Evolutionary conservation across 2,888 invertebrate species (phyloP).

Genomic region (Hyppa rectilinea): DNA sequence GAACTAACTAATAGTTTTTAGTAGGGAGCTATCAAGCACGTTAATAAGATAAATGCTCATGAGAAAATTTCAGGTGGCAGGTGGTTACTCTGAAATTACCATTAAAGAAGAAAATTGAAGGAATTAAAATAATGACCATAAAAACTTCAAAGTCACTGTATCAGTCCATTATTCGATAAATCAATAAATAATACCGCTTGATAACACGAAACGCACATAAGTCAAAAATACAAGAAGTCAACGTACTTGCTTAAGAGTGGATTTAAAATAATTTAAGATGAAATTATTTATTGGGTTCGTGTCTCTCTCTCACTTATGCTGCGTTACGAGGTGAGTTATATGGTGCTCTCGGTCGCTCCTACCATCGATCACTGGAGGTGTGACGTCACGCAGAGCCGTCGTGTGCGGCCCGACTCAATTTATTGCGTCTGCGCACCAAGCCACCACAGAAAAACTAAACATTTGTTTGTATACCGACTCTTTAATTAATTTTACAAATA

Average conservation of each 20-base stretch:
- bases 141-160: slow-evolving; percentile 66
- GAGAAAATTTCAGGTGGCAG: not conserved
- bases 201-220: slow-evolving; percentile 81
- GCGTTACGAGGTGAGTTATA: slow-evolving; percentile 68
- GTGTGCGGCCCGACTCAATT: slow-evolving; percentile 90
- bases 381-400: slow-evolving; percentile 90
- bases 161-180: slow-evolving; percentile 76
- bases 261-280: slow-evolving; percentile 88
- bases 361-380: slow-evolving; percentile 89
- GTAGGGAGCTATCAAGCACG: not conserved
- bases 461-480: slow-evolving; percentile 69
- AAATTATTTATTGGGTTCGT: slow-evolving; percentile 84
- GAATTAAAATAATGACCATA: slow-evolving; percentile 45
- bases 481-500: slow-evolving; percentile 70
- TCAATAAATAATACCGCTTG: slow-evolving; percentile 75
- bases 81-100: not conserved
- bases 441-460: slow-evolving; percentile 81
- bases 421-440: slow-evolving; percentile 88
- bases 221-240: slow-evolving; percentile 89
- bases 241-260: slow-evolving; percentile 86
- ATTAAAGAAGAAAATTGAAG: slow-evolving; percentile 1
- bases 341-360: slow-evolving; percentile 80
- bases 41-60: not conserved
- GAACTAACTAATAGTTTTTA: slow-evolving; percentile 26
- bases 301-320: slow-evolving; percentile 77